These are phyloP conservation scores for Drosophila mauritiana DNA, from an alignment of 1,140 invertebrate species.

Conservation along the genomic window DNA sequence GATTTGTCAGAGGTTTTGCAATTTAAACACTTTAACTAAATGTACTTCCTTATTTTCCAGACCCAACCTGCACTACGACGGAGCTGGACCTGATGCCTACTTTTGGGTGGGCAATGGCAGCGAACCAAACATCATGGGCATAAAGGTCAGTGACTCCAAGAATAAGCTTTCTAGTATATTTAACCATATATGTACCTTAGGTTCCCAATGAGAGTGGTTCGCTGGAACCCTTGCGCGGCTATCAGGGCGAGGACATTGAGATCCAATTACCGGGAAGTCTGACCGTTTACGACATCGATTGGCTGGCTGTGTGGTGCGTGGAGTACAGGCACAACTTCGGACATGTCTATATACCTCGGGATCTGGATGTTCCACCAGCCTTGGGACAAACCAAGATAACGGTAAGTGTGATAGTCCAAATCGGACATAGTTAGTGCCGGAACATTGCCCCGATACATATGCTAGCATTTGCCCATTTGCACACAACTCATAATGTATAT, in stretches of 20 bases:
- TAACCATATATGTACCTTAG: constrained; percentile 72
- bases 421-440: constrained; percentile 10
- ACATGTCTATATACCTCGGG: constrained; percentile 94
- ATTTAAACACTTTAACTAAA: neutral
- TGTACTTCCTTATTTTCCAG: constrained; percentile 85
- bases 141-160: constrained; percentile 87
- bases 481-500: constrained; percentile 75
- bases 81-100: constrained; percentile 94
- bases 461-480: constrained; percentile 62
- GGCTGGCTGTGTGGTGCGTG: constrained; percentile 95
- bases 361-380: constrained; percentile 94
- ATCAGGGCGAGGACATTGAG: constrained; percentile 96
- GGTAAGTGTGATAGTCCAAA: constrained; percentile 86
- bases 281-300: constrained; percentile 96
- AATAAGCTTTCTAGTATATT: neutral
- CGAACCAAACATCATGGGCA: constrained; percentile 92
- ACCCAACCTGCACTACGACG: constrained; percentile 96
- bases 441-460: constrained; percentile 25
- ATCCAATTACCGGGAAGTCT: constrained; percentile 93
- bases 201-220: constrained; percentile 95
- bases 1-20: neutral
- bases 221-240: constrained; percentile 90
- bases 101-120: constrained; percentile 96
- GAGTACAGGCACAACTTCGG: constrained; percentile 95
- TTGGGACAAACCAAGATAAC: constrained; percentile 95